Evolutionary conservation across 2,113 vertebrate species (phyloP), one percentile per base, ranked within the genome.

Genomic region (Anas platyrhynchos): DNA sequence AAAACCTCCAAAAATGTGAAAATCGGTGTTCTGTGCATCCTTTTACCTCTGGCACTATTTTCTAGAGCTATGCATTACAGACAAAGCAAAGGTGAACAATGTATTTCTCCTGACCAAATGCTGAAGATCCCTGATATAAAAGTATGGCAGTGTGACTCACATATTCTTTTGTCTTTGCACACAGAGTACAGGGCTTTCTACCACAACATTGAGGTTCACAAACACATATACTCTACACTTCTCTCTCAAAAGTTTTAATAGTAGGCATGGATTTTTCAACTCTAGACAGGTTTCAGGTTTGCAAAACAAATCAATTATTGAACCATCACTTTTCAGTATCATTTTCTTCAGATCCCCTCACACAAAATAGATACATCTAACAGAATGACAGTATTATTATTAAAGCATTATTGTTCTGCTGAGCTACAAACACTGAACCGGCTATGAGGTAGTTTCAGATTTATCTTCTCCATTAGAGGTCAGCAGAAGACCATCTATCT

Each of bases 391-490:
- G 16, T 41, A 34, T 59, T 80, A 69, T 69, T 80, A 69, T 69
- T 31, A 62, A 32, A 50, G 11, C 25, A 18, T 58, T 80, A 67
- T 36, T 79, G 26, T n/a, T 71, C 72, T 62, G 15, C 50, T 88
- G 46, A 94, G 25, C 52, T 90, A 61, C 36, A n/a, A 81, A 38
- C 46, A 56, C n/a, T 26, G 16, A 90, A 52, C 63, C 63, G 22
- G 16, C 31, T 74, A 34, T 1, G 6, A 78, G 12, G 32, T 32
- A 67, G 13, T 29, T 86, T 94, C 56, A 93, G 52, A 75, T 95
- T 86, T 92, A 92, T 90, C 46, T 92, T 94, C 43, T 94, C 95
- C 92, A 88, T 94, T 94, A 96, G 91, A 95, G 92, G 92, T 96
- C 96, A 96, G 86, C 65, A 91, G 83, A 95, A 91, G 56, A 91